A percentile compares a stretch with the other conserved stretches of the same genome.
Evolutionary conservation across 1,140 invertebrate genomes (phyloP).

Genomic region (Papilio aristodemus): DNA sequence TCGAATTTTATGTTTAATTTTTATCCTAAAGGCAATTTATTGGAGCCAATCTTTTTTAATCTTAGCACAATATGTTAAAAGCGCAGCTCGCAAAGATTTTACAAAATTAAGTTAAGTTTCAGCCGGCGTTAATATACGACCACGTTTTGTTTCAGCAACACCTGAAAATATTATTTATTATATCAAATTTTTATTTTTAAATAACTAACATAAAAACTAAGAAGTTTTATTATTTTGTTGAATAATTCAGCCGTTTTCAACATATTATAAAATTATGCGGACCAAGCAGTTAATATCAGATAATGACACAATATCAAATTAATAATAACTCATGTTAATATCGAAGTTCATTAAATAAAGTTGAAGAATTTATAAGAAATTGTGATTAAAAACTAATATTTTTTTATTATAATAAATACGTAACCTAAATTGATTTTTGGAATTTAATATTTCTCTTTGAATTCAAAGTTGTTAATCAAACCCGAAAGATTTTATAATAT

Average conservation of each 20-base stretch:
- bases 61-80: neutral
- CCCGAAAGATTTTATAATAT: no score
- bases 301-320: no score
- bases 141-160: slow-evolving; percentile 9
- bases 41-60: neutral
- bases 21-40: neutral
- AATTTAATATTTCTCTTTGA: no score
- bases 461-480: no score
- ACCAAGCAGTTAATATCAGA: no score
- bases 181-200: neutral
- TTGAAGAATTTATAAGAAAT: no score
- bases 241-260: neutral
- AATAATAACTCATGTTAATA: no score
- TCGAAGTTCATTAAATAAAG: no score
- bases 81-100: neutral
- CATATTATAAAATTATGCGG: neutral
- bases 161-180: slow-evolving; percentile 7
- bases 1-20: no score
- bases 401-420: no score
- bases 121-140: slow-evolving; percentile 3
- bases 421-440: no score
- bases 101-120: neutral
- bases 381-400: no score
- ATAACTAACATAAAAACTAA: neutral
- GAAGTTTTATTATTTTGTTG: neutral